These are phyloP conservation scores for Luidia sarsii DNA, from an alignment of 53 echinoderm and acorn worm genomes.

Conservation along the genomic window DNA sequence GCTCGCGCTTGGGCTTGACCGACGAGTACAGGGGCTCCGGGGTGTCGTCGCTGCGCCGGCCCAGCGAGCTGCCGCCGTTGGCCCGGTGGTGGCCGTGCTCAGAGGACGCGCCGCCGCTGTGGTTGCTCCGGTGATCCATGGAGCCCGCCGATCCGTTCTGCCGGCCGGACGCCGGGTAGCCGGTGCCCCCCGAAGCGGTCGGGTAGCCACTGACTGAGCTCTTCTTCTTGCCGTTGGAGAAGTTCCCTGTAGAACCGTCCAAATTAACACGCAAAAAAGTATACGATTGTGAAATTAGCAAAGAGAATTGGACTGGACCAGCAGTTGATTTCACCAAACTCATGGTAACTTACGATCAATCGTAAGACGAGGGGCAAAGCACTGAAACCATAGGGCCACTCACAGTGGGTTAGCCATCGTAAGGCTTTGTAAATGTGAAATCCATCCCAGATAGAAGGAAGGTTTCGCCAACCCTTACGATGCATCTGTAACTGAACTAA, in stretches of 20 bases:
- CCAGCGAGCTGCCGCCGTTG: conserved; percentile 33
- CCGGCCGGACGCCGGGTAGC: conserved; percentile 37
- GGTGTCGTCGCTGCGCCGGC: conserved; percentile 2
- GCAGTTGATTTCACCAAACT: not conserved
- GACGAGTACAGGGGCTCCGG: conserved; percentile 10
- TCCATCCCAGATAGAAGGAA: too few species aligned
- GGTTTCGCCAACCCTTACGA: too few species aligned
- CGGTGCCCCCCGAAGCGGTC: conserved; percentile 10
- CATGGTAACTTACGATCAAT: too few species aligned
- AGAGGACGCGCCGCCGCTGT: conserved; percentile 34
- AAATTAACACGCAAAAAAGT: not conserved
- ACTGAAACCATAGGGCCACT: too few species aligned
- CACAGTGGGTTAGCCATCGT: too few species aligned
- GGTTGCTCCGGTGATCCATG: conserved; percentile 60
- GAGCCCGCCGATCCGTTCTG: conserved; percentile 60
- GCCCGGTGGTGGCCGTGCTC: conserved; percentile 30
- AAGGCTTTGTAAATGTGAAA: too few species aligned
- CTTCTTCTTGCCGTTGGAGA: conserved; percentile 46
- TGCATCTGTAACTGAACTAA: too few species aligned
- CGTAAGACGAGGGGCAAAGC: too few species aligned
- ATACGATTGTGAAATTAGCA: not conserved
- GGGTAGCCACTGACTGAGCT: conserved; percentile 45
- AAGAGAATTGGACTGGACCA: not conserved
- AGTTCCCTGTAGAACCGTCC: not conserved
- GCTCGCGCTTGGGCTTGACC: conserved; percentile 22